Percentiles rank a stretch among this genome's conserved stretches.
These are phyloP conservation scores for Chionoecetes opilio DNA, from an alignment of 1,140 invertebrate genomes.

Conservation along the genomic window DNA sequence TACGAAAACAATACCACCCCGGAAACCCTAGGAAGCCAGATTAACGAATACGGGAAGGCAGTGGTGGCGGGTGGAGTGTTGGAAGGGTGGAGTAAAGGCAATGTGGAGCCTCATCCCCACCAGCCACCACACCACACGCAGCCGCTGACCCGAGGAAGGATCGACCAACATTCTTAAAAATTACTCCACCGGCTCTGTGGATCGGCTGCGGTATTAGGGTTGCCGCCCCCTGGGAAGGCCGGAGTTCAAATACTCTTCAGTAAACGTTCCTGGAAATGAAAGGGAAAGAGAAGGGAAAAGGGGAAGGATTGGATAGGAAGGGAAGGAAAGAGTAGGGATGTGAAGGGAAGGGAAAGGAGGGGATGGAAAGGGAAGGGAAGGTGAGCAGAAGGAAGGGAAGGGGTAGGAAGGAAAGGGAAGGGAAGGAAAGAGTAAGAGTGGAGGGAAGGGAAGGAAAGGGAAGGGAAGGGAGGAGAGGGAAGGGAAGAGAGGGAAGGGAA, in stretches of 20 bases:
- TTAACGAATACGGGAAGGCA: not conserved
- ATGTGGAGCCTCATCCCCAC: not conserved
- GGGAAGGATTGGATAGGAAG: not conserved
- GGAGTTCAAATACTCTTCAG: constrained; percentile 28
- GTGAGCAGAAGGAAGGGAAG: not conserved
- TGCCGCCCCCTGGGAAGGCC: not conserved
- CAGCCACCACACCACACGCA: not conserved
- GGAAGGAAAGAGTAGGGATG: not conserved
- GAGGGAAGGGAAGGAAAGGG: not conserved
- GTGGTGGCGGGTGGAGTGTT: not conserved
- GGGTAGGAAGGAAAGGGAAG: not conserved
- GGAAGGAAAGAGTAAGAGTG: not conserved
- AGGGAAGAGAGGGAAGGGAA: not conserved
- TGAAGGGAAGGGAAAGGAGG: not conserved
- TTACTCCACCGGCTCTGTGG: not conserved
- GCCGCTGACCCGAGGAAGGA: constrained; percentile 10
- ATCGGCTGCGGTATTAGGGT: constrained; percentile 5
- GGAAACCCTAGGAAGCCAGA: not conserved
- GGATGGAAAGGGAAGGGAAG: too few species aligned
- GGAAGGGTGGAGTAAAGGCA: not conserved
- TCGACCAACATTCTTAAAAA: constrained; percentile 30
- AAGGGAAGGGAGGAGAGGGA: not conserved
- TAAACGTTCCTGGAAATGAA: not conserved
- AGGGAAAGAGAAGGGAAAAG: not conserved
- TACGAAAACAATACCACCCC: not conserved